Base-by-base conservation (phyloP, 2,113 vertebrate species). In the Hippocampus mohnikei region DNA sequence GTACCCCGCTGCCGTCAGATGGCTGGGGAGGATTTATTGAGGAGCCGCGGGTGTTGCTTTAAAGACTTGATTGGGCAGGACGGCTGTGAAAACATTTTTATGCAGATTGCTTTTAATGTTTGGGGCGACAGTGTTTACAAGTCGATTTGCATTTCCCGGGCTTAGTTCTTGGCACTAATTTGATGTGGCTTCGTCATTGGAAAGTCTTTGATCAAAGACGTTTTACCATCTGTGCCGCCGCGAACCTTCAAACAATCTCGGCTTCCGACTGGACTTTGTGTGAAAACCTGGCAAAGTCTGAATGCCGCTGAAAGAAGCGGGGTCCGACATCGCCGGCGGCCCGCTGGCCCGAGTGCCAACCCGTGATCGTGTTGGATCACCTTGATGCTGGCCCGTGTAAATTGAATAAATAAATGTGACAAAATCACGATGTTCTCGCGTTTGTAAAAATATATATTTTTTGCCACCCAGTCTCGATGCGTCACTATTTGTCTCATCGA, bases 1-100 rank as follows among this genome's bases (percentile, higher is more conserved):
- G 25, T 23, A 25, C 23, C 20, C 40, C 15, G 10, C 42, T 12
- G 46, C 44, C 50, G 29, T 67, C 29, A 23, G 29, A 40, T 53
- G 66, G 66, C 20, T 33, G 13, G 63, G 18, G 12, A 53, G 48
- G 66, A 67, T 67, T 67, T 67, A 67, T 40, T 12, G 48, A 53
- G 11, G 66, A 67, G 50, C 8, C 48, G n/a, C 29, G 3, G 10
- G 9, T 20, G 46, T 55, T 55, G 21, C 66, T 55, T 67, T 67
- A 67, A 67, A 67, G 27, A 29, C 33, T 41, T 67, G 46, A 67
- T 52, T 52, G 52, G 46, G 25, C 18, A 52, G 27, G 12, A 33
- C 25, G 50, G 25, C 65, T 50, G 52, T 18, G 3, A 37, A 33
- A 50, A 53, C 65, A 52, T 37, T 52, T 66, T 12, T 4, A 53